phyloP scores from a whole-genome alignment of 23 tunicate species.

The Trididemnum nubilum region DNA sequence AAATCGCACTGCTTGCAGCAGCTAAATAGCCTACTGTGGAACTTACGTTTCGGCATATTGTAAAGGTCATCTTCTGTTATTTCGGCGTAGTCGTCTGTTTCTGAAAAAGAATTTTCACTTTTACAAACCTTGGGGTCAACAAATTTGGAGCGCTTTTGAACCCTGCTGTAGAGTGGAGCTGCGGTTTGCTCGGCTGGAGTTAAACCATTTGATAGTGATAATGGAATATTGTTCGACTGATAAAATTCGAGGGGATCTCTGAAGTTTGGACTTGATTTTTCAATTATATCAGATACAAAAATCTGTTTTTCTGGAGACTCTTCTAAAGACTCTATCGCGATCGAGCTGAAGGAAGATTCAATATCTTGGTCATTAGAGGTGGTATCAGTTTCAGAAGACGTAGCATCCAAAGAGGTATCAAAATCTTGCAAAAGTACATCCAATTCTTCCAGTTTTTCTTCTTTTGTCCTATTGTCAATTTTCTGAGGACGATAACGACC shows the following conservation, averaged over 20 bases:
- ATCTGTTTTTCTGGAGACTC: neutral
- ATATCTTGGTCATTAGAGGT: neutral
- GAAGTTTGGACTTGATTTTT: neutral
- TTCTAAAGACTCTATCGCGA: too few species aligned
- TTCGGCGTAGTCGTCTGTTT: conserved; percentile 97
- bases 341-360: neutral
- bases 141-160: neutral
- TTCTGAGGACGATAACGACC: conserved; percentile 1
- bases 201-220: neutral
- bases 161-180: neutral
- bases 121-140: neutral
- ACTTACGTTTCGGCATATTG: conserved; percentile 76
- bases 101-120: conserved; percentile 36
- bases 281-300: neutral
- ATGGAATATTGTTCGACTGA: neutral
- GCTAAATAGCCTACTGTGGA: too few species aligned
- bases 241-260: conserved; percentile 1
- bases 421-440: conserved; percentile 5
- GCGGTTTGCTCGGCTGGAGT: neutral
- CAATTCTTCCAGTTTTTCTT: conserved; percentile 20
- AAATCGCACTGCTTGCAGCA: too few species aligned
- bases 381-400: too few species aligned
- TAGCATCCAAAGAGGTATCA: conserved; percentile 7
- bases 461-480: conserved; percentile 31
- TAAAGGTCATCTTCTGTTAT: conserved; percentile 86